Evolutionary conservation across 2,888 invertebrate species (phyloP).

Genomic region (Agapostemon virescens): DNA sequence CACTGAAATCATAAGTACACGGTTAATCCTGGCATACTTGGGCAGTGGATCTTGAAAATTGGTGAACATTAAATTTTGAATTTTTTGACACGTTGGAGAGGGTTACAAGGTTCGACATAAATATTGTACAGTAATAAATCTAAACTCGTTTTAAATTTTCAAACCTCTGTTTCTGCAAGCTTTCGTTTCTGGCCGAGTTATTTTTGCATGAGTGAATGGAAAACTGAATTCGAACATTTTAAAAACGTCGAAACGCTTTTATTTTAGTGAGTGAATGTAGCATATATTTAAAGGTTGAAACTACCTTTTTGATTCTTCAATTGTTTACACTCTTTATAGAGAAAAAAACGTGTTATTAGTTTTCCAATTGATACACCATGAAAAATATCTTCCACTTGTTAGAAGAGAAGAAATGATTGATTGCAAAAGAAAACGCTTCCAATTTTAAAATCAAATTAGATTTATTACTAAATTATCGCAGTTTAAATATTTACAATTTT

Average conservation of each 20-base stretch:
- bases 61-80: neutral
- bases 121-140: no score
- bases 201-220: no score
- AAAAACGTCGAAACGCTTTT: no score
- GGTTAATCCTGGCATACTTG: neutral
- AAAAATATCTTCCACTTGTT: neutral
- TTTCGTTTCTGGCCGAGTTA: no score
- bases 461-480: neutral
- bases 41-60: neutral
- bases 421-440: neutral
- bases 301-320: no score
- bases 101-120: neutral
- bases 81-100: neutral
- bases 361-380: no score
- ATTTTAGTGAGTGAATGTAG: no score
- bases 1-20: conserved; percentile 83
- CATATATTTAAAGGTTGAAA: no score
- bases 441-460: neutral
- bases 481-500: no score
- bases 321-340: no score
- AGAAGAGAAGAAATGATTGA: neutral
- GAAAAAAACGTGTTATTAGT: neutral
- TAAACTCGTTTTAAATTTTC: neutral
- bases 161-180: neutral
- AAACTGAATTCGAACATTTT: no score